These are phyloP conservation scores for Alectura lathami DNA, from an alignment of 2,113 vertebrate species.

Conservation along the genomic window DNA sequence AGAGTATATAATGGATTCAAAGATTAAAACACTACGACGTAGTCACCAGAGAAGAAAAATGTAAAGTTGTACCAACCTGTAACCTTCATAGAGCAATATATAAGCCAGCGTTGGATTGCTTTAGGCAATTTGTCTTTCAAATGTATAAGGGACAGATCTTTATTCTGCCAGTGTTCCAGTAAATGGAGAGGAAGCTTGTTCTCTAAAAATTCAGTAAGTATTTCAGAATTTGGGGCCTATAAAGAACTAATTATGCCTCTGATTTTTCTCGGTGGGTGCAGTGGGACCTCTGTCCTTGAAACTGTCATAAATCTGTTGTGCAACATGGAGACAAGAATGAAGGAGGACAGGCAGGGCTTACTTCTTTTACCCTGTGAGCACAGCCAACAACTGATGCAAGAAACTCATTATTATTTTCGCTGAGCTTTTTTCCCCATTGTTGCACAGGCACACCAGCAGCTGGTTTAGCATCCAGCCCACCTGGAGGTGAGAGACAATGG, in stretches of 20 bases:
- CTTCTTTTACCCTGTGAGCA: neutral
- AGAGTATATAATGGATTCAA: neutral
- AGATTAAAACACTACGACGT: neutral
- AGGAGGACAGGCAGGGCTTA: neutral
- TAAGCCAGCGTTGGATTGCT: neutral
- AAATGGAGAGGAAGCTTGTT: neutral
- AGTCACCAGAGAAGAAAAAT: neutral
- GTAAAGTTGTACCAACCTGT: neutral
- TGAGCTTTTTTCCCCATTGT: neutral
- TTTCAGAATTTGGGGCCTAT: neutral
- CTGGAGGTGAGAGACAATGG: neutral
- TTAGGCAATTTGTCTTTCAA: neutral
- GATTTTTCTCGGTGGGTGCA: neutral
- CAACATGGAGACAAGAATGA: neutral
- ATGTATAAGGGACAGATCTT: neutral
- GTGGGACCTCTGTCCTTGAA: neutral
- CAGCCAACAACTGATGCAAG: neutral
- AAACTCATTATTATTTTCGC: neutral
- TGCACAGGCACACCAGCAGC: neutral
- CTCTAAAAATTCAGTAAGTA: neutral
- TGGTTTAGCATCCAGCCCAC: constrained; percentile 1
- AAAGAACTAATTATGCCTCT: neutral
- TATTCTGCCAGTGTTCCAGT: neutral
- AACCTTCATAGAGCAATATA: neutral
- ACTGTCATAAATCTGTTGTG: neutral